Evolutionary conservation across 2,113 vertebrate genomes (phyloP).

Genomic region (Pangasianodon hypophthalmus): DNA sequence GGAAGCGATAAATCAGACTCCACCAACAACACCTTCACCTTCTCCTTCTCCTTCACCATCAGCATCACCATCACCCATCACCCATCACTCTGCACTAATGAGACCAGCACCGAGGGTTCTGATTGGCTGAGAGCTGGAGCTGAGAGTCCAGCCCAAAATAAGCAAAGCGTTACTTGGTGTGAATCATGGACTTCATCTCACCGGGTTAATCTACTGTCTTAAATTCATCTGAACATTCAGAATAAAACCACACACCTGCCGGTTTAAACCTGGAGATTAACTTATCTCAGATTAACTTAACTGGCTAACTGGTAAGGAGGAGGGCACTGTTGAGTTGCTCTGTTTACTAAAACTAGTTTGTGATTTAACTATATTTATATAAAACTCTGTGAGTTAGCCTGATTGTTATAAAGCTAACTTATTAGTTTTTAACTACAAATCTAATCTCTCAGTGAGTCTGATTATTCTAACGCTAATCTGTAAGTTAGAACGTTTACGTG

Average conservation of each 20-base stretch:
- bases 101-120: not conserved
- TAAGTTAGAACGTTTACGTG: not conserved
- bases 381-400: not conserved
- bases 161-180: not conserved
- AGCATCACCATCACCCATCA: too few relatives aligned
- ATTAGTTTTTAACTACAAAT: not conserved
- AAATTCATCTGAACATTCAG: not conserved
- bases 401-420: not conserved
- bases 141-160: not conserved
- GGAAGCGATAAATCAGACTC: not conserved
- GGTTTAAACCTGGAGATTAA: not conserved
- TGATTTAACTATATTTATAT: not conserved
- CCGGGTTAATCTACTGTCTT: not conserved
- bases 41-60: not conserved
- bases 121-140: not conserved
- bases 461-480: too few relatives aligned
- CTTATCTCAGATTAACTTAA: not conserved
- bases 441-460: too few relatives aligned
- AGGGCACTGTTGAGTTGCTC: not conserved
- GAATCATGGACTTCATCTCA: not conserved
- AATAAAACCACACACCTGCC: too few relatives aligned
- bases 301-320: not conserved
- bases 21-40: not conserved
- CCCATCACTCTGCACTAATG: not conserved
- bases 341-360: not conserved